phyloP scores from a whole-genome alignment of 2,888 invertebrate genomes.

The Diaperis boleti region DNA sequence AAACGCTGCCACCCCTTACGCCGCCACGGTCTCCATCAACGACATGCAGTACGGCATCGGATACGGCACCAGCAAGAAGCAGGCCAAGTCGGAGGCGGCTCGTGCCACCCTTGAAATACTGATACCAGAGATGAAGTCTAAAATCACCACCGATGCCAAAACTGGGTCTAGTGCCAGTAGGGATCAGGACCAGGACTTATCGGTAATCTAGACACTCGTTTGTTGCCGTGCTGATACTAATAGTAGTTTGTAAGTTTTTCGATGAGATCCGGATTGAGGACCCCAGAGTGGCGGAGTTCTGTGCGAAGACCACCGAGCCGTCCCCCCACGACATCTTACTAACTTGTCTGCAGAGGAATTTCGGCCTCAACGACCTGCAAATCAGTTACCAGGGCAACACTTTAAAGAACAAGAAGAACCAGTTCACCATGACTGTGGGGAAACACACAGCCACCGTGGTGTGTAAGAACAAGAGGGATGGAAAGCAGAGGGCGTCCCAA shows the following conservation, averaged over 20 bases:
- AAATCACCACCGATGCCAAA: conserved; percentile 75
- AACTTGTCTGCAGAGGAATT: conserved; percentile 93
- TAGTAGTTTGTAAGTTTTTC: conserved; percentile 74
- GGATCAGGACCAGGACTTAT: conserved; percentile 68
- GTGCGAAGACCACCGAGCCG: conserved; percentile 96
- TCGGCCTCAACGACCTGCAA: conserved; percentile 89
- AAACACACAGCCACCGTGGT: conserved; percentile 90
- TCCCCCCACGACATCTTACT: conserved; percentile 93
- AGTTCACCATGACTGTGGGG: conserved; percentile 94
- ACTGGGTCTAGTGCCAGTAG: conserved; percentile 66
- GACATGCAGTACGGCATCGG: conserved; percentile 95
- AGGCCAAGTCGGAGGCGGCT: conserved; percentile 95
- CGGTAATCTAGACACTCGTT: conserved; percentile 60
- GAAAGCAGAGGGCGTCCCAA: conserved; percentile 96
- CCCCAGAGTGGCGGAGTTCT: conserved; percentile 93
- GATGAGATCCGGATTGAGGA: conserved; percentile 95
- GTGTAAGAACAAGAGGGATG: conserved; percentile 97
- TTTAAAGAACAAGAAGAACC: conserved; percentile 90
- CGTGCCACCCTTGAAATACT: conserved; percentile 89
- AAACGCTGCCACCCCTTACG: conserved; percentile 93
- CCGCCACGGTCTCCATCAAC: conserved; percentile 92
- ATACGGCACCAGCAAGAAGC: conserved; percentile 94
- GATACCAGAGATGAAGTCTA: conserved; percentile 91
- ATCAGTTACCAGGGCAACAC: conserved; percentile 86
- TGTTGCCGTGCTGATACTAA: not conserved